Base-by-base conservation (phyloP, 2,113 vertebrate species). In the Ivindomyrus marchei region DNA sequence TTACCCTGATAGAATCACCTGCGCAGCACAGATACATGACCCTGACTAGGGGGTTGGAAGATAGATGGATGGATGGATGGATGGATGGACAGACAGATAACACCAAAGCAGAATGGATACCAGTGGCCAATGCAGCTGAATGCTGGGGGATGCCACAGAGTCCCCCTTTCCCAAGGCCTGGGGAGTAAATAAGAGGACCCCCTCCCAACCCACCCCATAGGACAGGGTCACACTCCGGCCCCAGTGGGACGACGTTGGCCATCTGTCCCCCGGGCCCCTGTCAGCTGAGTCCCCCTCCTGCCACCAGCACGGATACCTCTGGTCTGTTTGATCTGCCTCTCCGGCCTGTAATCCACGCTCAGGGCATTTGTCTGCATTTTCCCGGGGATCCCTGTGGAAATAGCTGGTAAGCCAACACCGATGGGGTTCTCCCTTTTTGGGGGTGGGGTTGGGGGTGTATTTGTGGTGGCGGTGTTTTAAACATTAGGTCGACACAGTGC, bases 261-360 rank as follows among this genome's bases (percentile, higher is more conserved):
- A 96, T 95, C 95, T 96, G 95, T 93, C 74, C 89, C 62, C 89
- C 85, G 90, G 80, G 88, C 91, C 50, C 47, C 80, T n/a, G 24
- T 91, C 90, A 90, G 87, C 91, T 47, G 89, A 45, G 50, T 5
- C 21, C 27, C 66, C 49, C 50, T 86, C 39, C 83, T 90, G 90
- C 87, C 15, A 74, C 62, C 90, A 91, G 91, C 91, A 93, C 89
- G 93, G 92, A 94, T 92, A 88, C 92, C 93, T 96, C 95, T 95
- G 88, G 91, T 90, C 83, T 93, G 94, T 95, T 95, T 96, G 94
- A 95, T 96, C 93, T 93, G 92, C 90, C 91, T 93, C 95, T 95
- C 90, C n/a, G 95, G 93, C 92, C 94, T 91, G 91, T 53, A 90
- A 92, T 92, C 92, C 91, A 91, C 92, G 92, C 85, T 91, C 92